Evolutionary conservation across 1,140 invertebrate species (phyloP), one percentile per base, ranked within the genome.

Genomic region (Aphelenchoides besseyi): DNA sequence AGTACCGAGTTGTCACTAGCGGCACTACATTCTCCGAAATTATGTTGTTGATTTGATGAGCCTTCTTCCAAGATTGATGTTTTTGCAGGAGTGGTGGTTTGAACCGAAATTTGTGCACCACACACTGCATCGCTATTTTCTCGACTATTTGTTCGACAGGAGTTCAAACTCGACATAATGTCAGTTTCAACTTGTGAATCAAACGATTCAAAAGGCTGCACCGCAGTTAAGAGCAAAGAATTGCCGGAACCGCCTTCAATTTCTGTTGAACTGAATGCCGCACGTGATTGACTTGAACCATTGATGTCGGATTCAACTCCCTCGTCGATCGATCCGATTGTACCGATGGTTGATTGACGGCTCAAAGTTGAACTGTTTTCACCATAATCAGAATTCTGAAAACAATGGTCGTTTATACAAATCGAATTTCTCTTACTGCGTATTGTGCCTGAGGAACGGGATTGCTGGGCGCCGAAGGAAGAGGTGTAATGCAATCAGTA

Each of bases 1-100:
- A 79, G 64, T n/a, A n/a, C n/a, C 52, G 78, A 35, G 79, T 79
- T 79, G 61, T 80, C 78, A 59, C 76, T 79, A n/a, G 76, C 76
- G 30, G 77, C 26, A 77, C 76, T 79, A n/a, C 76, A 77, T 3
- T 59, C 67, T 3, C 76, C 77, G 69, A 77, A 77, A 33, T 69
- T 62, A 5, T 33, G 41, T 9, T 12, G 26, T 33, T 76, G 73
- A 59, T 18, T 8, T 33, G 55, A 18, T 8, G 5, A 8, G 55
- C 18, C 18, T 28, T 59, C 55, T 5, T 59, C 18, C 12, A 18
- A 29, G 5, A 23, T 28, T 8, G 55, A 8, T 33, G 55, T 28
- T 33, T 5, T 12, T 8, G 55, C 16, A 33, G 18, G 55, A 28
- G 55, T 59, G 55, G 5, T 59, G 5, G 26, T 18, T 18, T 59